phyloP scores from a whole-genome alignment of 2,888 invertebrate genomes.

The Diplazon laetatorius region DNA sequence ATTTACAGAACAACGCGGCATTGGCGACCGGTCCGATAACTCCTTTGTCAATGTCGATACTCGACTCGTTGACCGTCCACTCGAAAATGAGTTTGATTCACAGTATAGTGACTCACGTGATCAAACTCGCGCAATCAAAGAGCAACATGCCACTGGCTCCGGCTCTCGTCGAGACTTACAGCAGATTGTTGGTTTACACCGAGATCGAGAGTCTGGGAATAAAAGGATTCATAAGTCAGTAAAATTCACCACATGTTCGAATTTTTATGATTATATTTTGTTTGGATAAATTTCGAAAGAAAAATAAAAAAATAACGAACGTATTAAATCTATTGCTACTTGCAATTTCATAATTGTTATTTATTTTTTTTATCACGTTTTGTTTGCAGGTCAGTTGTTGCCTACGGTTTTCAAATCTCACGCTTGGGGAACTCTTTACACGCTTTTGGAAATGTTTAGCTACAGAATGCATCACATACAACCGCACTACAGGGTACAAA shows the following conservation, averaged over 20 bases:
- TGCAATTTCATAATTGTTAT: too few relatives aligned
- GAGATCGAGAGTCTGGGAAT: conserved; percentile 98
- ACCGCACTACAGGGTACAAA: conserved; percentile 96
- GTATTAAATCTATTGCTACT: too few relatives aligned
- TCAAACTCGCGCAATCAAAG: conserved; percentile 94
- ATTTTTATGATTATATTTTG: not conserved
- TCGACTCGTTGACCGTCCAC: conserved; percentile 97
- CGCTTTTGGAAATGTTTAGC: conserved; percentile 97
- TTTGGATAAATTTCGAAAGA: conserved; percentile 1
- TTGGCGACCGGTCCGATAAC: conserved; percentile 88
- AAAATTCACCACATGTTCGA: too few relatives aligned
- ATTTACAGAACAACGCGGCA: conserved; percentile 83
- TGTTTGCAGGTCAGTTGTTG: conserved; percentile 90
- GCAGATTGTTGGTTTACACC: conserved; percentile 95
- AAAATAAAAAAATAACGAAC: too few relatives aligned
- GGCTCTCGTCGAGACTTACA: conserved; percentile 97
- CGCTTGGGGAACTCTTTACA: conserved; percentile 98
- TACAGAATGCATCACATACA: conserved; percentile 98
- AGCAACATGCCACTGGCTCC: conserved; percentile 93
- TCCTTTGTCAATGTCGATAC: conserved; percentile 94
- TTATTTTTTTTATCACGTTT: too few relatives aligned
- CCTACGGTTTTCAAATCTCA: conserved; percentile 96
- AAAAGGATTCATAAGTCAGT: conserved; percentile 96
- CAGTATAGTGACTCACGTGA: conserved; percentile 93
- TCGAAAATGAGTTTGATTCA: conserved; percentile 96